Conservation (phyloP, 2,113 vertebrate species). For the Zootoca vivipara region DNA sequence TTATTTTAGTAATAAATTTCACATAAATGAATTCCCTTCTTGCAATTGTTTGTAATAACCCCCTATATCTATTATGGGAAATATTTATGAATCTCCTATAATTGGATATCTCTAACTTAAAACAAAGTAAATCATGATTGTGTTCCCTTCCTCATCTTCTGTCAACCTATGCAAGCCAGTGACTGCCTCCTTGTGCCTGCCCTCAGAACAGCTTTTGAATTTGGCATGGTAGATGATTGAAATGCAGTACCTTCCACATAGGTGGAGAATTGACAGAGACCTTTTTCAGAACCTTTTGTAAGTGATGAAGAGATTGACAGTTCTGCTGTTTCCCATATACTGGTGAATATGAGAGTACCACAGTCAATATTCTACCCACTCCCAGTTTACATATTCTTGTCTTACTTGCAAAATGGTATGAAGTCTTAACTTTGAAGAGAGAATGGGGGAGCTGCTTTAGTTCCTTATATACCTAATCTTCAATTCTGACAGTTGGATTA, state of each 20-base stretch:
- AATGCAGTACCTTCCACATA: background rate
- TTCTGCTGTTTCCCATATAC: background rate
- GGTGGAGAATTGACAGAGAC: background rate
- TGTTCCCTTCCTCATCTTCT: too few species aligned
- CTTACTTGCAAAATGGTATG: background rate
- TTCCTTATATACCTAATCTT: background rate
- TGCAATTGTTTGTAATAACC: background rate
- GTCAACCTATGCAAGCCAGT: background rate
- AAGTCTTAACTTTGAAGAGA: background rate
- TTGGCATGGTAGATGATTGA: background rate
- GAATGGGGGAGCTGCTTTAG: background rate
- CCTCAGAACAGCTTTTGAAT: background rate
- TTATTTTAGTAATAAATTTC: background rate
- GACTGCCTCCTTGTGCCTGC: background rate
- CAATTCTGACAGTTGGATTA: background rate
- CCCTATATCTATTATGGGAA: too few species aligned
- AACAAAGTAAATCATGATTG: too few species aligned
- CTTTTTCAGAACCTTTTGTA: background rate
- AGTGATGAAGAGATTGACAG: background rate
- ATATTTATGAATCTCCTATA: too few species aligned
- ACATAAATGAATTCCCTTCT: background rate
- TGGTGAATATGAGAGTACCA: background rate
- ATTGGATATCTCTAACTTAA: too few species aligned
- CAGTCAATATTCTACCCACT: background rate
- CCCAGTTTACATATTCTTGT: background rate